phyloP scores from a whole-genome alignment of 2,888 invertebrate genomes.

The Drosophila borealis region DNA sequence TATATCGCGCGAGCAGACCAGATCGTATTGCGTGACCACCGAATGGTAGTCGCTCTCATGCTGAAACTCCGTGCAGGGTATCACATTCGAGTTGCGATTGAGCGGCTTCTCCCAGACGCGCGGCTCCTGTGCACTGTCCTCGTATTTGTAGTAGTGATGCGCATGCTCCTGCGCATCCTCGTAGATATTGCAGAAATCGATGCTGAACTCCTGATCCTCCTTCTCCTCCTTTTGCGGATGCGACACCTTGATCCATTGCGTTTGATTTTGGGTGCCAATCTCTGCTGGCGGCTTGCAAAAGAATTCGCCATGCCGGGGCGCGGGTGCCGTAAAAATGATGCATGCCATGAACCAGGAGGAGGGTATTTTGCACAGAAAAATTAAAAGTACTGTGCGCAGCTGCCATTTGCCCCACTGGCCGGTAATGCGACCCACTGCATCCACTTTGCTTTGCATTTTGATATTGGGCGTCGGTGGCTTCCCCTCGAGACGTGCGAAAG shows the following conservation, averaged over 20 bases:
- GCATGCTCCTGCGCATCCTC: conserved; percentile 84
- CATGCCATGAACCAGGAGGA: conserved; percentile 86
- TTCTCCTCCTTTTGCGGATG: conserved; percentile 84
- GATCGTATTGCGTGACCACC: conserved; percentile 85
- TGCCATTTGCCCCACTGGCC: conserved; percentile 86
- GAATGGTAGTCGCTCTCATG: conserved; percentile 83
- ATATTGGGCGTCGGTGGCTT: conserved; percentile 63
- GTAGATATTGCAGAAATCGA: conserved; percentile 85
- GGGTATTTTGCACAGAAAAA: conserved; percentile 85
- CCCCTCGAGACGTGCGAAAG: conserved; percentile 80
- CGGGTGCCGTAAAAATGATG: conserved; percentile 85
- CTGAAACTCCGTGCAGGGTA: conserved; percentile 84
- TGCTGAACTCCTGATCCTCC: conserved; percentile 84
- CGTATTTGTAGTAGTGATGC: conserved; percentile 83
- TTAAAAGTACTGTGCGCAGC: conserved; percentile 84
- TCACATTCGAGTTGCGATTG: conserved; percentile 79
- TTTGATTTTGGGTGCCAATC: conserved; percentile 79
- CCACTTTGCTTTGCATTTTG: conserved; percentile 83
- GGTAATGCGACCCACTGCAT: conserved; percentile 85
- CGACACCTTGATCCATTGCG: conserved; percentile 84
- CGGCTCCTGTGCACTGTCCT: conserved; percentile 77
- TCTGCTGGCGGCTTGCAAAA: conserved; percentile 85
- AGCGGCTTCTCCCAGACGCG: conserved; percentile 82
- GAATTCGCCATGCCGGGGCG: conserved; percentile 85
- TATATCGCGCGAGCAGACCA: conserved; percentile 85